Evolutionary conservation across 2,113 vertebrate species (phyloP).

Genomic region (Cyprinus carpio): DNA sequence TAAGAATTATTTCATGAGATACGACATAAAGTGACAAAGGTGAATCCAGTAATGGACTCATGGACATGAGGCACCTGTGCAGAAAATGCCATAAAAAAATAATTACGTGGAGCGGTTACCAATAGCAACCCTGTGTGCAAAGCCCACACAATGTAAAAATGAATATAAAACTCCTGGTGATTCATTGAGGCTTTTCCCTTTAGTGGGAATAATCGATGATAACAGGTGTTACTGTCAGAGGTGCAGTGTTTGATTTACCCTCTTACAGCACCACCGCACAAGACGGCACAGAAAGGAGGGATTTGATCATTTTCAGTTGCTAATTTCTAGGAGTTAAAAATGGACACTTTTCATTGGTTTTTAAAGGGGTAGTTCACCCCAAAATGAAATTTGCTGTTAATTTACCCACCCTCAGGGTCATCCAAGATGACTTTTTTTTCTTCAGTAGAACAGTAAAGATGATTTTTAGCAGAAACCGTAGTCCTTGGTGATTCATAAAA

Average conservation of each 20-base stretch:
- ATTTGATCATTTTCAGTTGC: not conserved
- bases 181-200: constrained; percentile 14
- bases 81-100: constrained; percentile 9
- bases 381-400: too few species aligned
- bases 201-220: not conserved
- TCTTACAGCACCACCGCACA: too few species aligned
- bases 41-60: not conserved
- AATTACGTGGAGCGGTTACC: constrained; percentile 39
- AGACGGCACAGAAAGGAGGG: too few species aligned
- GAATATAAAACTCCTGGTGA: constrained; percentile 16
- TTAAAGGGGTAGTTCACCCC: not conserved
- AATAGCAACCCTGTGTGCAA: constrained; percentile 42
- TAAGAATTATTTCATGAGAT: not conserved
- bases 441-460: not conserved
- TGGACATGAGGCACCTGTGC: not conserved
- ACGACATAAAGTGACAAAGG: not conserved
- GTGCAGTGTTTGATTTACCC: not conserved
- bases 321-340: not conserved
- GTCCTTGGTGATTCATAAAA: too few species aligned
- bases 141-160: constrained; percentile 17
- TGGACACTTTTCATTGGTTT: not conserved
- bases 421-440: too few species aligned
- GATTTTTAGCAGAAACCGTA: too few species aligned
- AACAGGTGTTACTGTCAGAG: not conserved
- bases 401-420: too few species aligned